Conservation (phyloP, 2,888 invertebrate genomes). For the Junonia oenone region DNA sequence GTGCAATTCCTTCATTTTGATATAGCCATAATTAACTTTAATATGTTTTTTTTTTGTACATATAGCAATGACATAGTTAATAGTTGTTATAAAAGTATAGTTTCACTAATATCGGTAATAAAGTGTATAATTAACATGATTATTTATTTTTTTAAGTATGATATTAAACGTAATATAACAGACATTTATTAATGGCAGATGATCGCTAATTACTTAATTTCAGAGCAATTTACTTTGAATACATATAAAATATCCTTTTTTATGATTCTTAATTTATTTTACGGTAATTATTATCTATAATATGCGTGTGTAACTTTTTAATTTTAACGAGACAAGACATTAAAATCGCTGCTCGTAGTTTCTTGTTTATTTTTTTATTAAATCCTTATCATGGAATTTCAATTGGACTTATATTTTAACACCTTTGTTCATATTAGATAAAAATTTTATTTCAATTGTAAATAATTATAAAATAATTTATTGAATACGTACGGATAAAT, state of each 20-base stretch:
- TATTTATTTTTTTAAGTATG: constrained; percentile 26
- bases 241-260: constrained; percentile 24
- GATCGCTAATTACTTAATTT: constrained; percentile 24
- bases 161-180: constrained; percentile 22
- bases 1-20: constrained; percentile 24
- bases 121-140: constrained; percentile 23
- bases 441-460: constrained; percentile 36
- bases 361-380: neutral
- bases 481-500: constrained; percentile 34
- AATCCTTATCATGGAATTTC: neutral
- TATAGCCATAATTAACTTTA: constrained; percentile 23
- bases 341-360: neutral
- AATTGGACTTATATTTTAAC: neutral
- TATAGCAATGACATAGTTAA: constrained; percentile 20
- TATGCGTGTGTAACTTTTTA: constrained; percentile 9
- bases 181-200: constrained; percentile 23
- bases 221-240: constrained; percentile 17
- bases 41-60: constrained; percentile 23
- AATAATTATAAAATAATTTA: constrained; percentile 52
- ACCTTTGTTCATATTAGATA: neutral
- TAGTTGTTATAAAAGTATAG: constrained; percentile 24
- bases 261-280: constrained; percentile 19
- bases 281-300: constrained; percentile 11
- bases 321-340: constrained; percentile 7
- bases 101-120: constrained; percentile 19